phyloP scores from a whole-genome alignment of 2,888 invertebrate species.

The Scaptomyza tumidula region DNA sequence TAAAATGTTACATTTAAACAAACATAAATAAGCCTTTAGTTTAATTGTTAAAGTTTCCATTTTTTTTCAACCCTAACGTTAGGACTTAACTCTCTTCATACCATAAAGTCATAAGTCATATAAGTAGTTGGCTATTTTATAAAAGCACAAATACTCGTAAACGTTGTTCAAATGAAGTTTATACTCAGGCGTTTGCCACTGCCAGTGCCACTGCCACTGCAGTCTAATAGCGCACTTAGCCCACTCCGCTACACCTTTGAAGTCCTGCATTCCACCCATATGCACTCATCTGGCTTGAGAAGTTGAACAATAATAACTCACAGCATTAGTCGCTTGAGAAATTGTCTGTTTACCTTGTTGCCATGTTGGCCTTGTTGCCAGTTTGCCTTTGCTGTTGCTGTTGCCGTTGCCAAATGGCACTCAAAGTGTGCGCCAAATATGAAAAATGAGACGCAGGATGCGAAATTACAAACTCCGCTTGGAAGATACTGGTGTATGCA shows the following conservation, averaged over 20 bases:
- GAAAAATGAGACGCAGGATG: slow-evolving; percentile 77
- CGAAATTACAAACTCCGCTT: slow-evolving; percentile 64
- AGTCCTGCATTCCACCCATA: slow-evolving; percentile 7
- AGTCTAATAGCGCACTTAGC: slow-evolving; percentile 51
- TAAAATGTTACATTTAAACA: too few relatives aligned
- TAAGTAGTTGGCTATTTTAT: slow-evolving; percentile 12
- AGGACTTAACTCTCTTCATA: not conserved
- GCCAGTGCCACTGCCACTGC: slow-evolving; percentile 5
- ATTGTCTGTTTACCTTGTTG: slow-evolving; percentile 80
- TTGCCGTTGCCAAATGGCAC: slow-evolving; percentile 75
- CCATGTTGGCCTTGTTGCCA: slow-evolving; percentile 35
- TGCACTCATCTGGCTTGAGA: slow-evolving; percentile 21
- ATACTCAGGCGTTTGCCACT: slow-evolving; percentile 8
- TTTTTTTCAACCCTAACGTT: slow-evolving; percentile 3
- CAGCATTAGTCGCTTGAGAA: slow-evolving; percentile 80
- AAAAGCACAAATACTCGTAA: not conserved
- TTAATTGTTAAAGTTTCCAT: not conserved
- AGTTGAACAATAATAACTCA: slow-evolving; percentile 75
- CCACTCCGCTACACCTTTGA: slow-evolving; percentile 14
- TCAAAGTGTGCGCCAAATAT: slow-evolving; percentile 69
- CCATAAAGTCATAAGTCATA: slow-evolving; percentile 20
- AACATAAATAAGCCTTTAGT: not conserved
- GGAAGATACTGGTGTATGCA: slow-evolving; percentile 52
- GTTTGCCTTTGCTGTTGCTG: slow-evolving; percentile 14
- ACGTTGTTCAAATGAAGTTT: slow-evolving; percentile 9